phyloP scores from a whole-genome alignment of 1,140 invertebrate genomes.

The Cydia strobilella region DNA sequence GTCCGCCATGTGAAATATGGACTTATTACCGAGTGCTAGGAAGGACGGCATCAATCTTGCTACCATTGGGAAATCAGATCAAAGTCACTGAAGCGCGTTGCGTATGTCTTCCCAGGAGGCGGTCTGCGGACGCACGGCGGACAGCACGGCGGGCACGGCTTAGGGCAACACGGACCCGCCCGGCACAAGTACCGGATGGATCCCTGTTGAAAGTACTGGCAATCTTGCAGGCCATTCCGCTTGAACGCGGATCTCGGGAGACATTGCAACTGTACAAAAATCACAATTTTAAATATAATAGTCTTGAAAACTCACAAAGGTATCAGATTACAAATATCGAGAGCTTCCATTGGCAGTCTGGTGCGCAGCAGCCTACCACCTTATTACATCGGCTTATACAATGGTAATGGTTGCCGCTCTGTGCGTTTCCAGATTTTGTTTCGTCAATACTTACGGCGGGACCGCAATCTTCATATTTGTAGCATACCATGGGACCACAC shows the following conservation, averaged over 20 bases:
- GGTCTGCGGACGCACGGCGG: conserved; percentile 71
- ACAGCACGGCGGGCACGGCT: conserved; percentile 65
- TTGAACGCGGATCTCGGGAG: conserved; percentile 78
- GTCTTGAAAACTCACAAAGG: no score
- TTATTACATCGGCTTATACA: background rate
- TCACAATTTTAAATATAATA: conserved; percentile 14
- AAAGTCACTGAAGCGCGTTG: conserved; percentile 74
- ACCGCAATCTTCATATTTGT: conserved; percentile 77
- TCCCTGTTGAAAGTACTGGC: conserved; percentile 75
- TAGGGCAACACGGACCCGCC: conserved; percentile 55
- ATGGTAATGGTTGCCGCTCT: background rate
- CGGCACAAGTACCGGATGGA: conserved; percentile 76
- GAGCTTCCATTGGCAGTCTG: no score
- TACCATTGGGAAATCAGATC: conserved; percentile 73
- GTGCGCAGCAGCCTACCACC: no score
- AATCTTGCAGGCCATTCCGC: conserved; percentile 76
- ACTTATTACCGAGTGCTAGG: conserved; percentile 53
- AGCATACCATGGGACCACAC: conserved; percentile 75
- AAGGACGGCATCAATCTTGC: conserved; percentile 41
- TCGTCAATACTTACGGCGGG: conserved; percentile 58
- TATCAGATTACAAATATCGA: no score
- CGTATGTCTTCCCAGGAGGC: conserved; percentile 73
- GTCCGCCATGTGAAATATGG: conserved; percentile 56
- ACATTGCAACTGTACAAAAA: conserved; percentile 67
- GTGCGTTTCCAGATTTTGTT: background rate